Base-by-base conservation (phyloP, 2,888 invertebrate genomes). In the Patella ulyssiponensis region DNA sequence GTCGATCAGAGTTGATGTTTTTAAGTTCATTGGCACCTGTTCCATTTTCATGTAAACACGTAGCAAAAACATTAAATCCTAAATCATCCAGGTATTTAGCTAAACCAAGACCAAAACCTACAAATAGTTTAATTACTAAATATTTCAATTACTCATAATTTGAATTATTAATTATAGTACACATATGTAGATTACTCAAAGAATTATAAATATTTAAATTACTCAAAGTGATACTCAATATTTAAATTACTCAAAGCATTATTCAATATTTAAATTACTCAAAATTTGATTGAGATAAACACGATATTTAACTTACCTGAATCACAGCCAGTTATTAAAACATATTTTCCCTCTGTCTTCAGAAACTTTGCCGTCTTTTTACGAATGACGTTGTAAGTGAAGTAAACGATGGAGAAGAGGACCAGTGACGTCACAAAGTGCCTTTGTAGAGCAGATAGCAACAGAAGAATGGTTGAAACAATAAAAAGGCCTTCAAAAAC, bases 1-100 rank as follows among this genome's bases (percentile, higher is more conserved):
- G 54, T 12, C 75, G 69, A 14, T 52, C 74, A 0, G 78, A 75
- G 1, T 69, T 52, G 20, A 53, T 44, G n/a, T 76, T 69, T 20
- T 76, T 53, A 27, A 86, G 75, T 52, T 71, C 69, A 0, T 71
- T 15, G 2, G 86, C 86, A 11, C 86, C 86, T 1, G 78, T 70
- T 17, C 82, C 82, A 23, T 80, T 76, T 17, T 78, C 77, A 69
- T 80, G 69, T 20, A 83, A 80, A 72, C 86, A 86, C 7, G 84
- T 81, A n/a, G 87, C 87, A 75, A 86, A 82, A 1, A 86, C 86
- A 2, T 73, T 82, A 72, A 84, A 84, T 20, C 87, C 87, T 4
- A 77, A 27, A 12, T 82, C 75, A n/a, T 78, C 77, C 12, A 86
- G 73, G 15, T 81, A 69, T 58, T 81, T 33, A 0, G 87, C 87